A percentile compares a stretch with the other conserved stretches of the same genome.
These are phyloP conservation scores for Hylaea fasciaria DNA, from an alignment of 2,888 invertebrate genomes.

Conservation along the genomic window DNA sequence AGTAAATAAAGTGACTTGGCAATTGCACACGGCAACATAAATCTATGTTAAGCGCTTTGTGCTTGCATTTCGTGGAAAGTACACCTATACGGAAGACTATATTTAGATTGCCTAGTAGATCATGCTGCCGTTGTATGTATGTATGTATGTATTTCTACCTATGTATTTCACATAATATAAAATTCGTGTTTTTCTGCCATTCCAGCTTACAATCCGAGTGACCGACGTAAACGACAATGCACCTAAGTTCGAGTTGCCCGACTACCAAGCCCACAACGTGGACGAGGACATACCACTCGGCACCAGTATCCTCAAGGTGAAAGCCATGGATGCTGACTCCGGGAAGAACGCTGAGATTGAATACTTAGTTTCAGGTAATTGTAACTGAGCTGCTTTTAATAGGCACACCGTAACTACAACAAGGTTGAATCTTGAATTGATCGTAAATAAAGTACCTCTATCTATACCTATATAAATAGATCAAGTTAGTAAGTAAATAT, in stretches of 20 bases:
- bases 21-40: too few relatives aligned
- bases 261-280: conserved; percentile 98
- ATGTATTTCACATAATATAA: neutral
- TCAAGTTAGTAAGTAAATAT: too few relatives aligned
- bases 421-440: neutral
- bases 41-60: too few relatives aligned
- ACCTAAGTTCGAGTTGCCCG: conserved; percentile 97
- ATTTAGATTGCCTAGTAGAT: too few relatives aligned
- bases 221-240: conserved; percentile 99
- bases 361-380: conserved; percentile 89
- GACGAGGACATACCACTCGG: conserved; percentile 97
- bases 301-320: conserved; percentile 96
- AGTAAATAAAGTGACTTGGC: neutral
- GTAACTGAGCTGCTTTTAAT: neutral
- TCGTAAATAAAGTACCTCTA: too few relatives aligned
- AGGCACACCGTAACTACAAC: neutral
- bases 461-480: too few relatives aligned
- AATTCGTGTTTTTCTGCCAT: conserved; percentile 40
- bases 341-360: conserved; percentile 98
- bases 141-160: neutral
- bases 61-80: too few relatives aligned
- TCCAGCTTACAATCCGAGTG: conserved; percentile 95
- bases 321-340: conserved; percentile 97
- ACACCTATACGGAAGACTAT: too few relatives aligned
- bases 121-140: neutral